Evolutionary conservation across 2,797 vertebrate genomes (phyloP).

Genomic region (Pygocentrus nattereri): DNA sequence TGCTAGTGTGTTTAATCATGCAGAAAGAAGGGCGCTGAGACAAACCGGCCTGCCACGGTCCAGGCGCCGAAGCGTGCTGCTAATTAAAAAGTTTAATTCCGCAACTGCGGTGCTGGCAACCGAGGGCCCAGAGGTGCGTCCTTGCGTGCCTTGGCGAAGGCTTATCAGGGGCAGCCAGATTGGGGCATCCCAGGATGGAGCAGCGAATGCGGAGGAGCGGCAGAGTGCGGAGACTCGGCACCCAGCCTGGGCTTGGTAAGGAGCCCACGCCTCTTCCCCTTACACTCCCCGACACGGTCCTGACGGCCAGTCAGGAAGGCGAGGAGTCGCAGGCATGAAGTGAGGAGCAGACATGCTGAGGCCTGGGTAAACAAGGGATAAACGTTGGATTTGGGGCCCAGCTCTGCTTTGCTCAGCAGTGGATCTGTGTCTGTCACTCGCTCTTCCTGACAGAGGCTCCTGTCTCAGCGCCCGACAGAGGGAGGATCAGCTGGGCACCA

Average conservation of each 20-base stretch:
- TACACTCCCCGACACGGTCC: constrained; percentile 66
- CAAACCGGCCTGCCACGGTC: constrained; percentile 66
- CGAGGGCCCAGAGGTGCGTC: constrained; percentile 75
- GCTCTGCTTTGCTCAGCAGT: constrained; percentile 45
- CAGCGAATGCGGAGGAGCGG: constrained; percentile 10
- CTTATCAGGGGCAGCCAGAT: constrained; percentile 82
- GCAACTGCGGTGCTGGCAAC: constrained; percentile 73
- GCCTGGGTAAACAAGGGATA: constrained; percentile 77
- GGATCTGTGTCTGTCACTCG: constrained; percentile 58
- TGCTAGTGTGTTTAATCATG: constrained; percentile 73
- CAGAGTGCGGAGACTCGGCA: constrained; percentile 31
- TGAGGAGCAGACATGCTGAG: constrained; percentile 62
- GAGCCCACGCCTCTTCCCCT: constrained; percentile 37
- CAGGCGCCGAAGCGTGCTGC: constrained; percentile 68
- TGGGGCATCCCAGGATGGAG: constrained; percentile 69
- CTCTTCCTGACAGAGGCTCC: constrained; percentile 62
- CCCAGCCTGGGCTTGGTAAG: constrained; percentile 65
- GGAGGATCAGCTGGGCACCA: constrained; percentile 30
- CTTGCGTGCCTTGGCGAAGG: constrained; percentile 75
- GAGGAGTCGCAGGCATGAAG: constrained; percentile 68
- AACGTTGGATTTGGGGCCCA: constrained; percentile 72
- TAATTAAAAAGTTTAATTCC: constrained; percentile 86
- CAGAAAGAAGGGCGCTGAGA: constrained; percentile 66
- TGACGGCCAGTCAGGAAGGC: constrained; percentile 68
- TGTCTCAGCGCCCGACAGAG: constrained; percentile 48